These are phyloP conservation scores for Microplitis mediator DNA, from an alignment of 1,140 invertebrate genomes.

Conservation along the genomic window DNA sequence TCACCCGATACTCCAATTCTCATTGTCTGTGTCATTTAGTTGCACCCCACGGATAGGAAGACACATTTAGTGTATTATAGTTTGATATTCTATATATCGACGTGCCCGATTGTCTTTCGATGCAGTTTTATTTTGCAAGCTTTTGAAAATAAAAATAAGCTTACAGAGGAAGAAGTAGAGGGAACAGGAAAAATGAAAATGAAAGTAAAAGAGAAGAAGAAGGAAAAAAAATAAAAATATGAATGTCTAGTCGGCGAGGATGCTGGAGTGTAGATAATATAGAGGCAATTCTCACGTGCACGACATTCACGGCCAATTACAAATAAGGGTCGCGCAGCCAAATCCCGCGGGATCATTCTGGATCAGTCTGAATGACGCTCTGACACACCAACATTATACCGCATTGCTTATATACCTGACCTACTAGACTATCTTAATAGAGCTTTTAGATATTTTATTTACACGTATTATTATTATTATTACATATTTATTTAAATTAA, in stretches of 20 bases:
- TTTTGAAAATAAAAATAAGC: too few relatives aligned
- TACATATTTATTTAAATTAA: too few relatives aligned
- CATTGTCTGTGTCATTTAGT: background rate
- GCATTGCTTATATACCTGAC: constrained; percentile 26
- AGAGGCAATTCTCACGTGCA: constrained; percentile 26
- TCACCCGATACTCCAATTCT: background rate
- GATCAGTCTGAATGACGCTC: constrained; percentile 31
- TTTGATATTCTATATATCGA: too few relatives aligned
- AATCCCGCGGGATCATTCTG: constrained; percentile 38
- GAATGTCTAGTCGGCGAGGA: constrained; percentile 7
- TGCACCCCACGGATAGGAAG: background rate
- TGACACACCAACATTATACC: constrained; percentile 9
- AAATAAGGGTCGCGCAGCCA: constrained; percentile 36
- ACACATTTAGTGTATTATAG: background rate
- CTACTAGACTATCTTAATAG: constrained; percentile 11
- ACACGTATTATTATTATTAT: too few relatives aligned
- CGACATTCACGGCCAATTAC: constrained; percentile 38
- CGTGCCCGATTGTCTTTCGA: too few relatives aligned
- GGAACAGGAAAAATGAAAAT: too few relatives aligned
- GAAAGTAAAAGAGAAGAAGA: background rate
- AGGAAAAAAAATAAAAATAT: background rate
- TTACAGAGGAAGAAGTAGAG: too few relatives aligned
- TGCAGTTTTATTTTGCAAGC: too few relatives aligned
- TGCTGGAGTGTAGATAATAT: background rate
- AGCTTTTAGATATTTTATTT: background rate